Base-by-base conservation (phyloP, 2,797 vertebrate genomes). In the Gallirallus australis region DNA sequence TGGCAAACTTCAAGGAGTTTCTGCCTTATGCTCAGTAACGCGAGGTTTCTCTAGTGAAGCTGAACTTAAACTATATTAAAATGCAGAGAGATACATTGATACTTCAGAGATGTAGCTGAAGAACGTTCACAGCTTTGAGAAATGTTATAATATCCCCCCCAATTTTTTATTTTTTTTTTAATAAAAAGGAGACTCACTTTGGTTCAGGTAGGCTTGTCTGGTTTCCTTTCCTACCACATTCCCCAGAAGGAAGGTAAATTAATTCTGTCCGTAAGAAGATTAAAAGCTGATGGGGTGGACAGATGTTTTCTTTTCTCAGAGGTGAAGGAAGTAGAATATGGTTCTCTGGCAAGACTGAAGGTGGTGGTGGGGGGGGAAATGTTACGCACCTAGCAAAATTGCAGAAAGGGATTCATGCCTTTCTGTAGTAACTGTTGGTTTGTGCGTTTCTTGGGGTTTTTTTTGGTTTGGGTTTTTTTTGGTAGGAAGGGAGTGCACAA, bases 231-330 rank as follows among this genome's bases (percentile, higher is more conserved):
- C 59, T 82, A 59, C 25, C 63, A 54, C 31, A 60, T 93, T 89
- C n/a, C 90, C 77, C 82, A 82, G 42, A 82, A 91, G 66, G 80
- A 86, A 88, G 30, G 64, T 69, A 79, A 95, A 96, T 93, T 81
- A 93, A 91, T 95, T 89, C 65, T 86, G 42, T 85, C 79, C 7
- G 2, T 94, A 79, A 73, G 70, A 84, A 69, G 85, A 93, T 90
- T 77, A 94, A 93, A 87, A 95, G 48, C 71, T 95, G 92, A 81
- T 93, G 48, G 45, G 30, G 21, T 87, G 63, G 95, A 63, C 95
- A 92, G 87, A 94, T 95, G 73, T 93, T 96, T 90, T 76, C 30
- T 86, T 75, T 95, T 94, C 87, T 94, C 77, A 69, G 61, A 88
- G 70, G 82, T 91, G 61, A 91, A 81, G 39, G 63, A 60, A 86